phyloP scores from a whole-genome alignment of 2,797 vertebrate genomes.

The Peromyscus melanophrys region DNA sequence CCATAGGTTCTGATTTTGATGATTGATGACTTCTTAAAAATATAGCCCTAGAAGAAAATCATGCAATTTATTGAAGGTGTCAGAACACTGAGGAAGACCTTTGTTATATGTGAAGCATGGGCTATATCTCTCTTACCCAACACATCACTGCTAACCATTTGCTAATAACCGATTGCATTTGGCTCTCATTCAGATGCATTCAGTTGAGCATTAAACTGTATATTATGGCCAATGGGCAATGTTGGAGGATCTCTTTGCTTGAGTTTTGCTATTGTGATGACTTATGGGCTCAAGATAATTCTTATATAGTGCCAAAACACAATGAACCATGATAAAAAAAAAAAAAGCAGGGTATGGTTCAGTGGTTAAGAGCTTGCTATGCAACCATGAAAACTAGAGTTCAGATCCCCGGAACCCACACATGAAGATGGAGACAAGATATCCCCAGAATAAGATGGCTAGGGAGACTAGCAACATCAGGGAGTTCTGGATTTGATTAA shows the following conservation, averaged over 20 bases:
- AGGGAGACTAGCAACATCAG: not conserved
- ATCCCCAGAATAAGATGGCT: not conserved
- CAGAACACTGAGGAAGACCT: not conserved
- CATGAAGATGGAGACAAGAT: not conserved
- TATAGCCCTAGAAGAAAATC: constrained; percentile 50
- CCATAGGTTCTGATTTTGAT: not conserved
- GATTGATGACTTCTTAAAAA: constrained; percentile 36
- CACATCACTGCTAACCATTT: not conserved
- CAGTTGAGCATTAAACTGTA: not conserved
- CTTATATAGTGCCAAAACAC: not conserved
- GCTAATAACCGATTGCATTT: not conserved
- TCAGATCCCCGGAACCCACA: not conserved
- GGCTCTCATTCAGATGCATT: not conserved
- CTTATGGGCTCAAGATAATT: not conserved
- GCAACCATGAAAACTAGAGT: not conserved
- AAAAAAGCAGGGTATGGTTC: not conserved
- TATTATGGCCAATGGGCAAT: not conserved
- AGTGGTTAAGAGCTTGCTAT: not conserved
- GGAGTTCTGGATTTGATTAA: not conserved
- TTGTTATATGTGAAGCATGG: not conserved
- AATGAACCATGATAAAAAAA: not conserved
- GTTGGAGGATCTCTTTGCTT: not conserved
- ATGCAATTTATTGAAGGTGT: constrained; percentile 12
- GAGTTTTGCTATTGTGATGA: not conserved
- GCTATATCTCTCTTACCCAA: not conserved